Evolutionary conservation across 2,797 vertebrate species (phyloP).

Genomic region (Momotus momota): DNA sequence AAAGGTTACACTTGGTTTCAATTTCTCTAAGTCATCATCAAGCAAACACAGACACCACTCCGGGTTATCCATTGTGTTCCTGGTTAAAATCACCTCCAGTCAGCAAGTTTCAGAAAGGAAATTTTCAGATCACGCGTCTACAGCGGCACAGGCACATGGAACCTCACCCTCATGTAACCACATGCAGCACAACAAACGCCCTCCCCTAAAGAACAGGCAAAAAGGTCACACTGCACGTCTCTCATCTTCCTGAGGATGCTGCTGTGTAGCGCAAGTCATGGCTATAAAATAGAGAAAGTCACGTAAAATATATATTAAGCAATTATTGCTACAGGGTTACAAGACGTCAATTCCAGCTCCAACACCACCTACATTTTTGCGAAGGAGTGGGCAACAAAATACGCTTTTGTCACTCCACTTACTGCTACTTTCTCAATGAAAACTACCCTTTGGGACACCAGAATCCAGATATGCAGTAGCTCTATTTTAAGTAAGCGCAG

Average conservation of each 20-base stretch:
- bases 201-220: not conserved
- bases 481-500: not conserved
- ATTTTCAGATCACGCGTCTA: not conserved
- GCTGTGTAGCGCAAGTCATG: not conserved
- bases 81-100: not conserved
- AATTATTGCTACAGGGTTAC: not conserved
- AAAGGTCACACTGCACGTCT: not conserved
- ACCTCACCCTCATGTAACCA: not conserved
- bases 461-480: not conserved
- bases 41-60: not conserved
- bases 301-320: no score
- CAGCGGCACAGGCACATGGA: fast-evolving
- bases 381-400: not conserved
- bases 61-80: not conserved
- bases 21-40: not conserved
- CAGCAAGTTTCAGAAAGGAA: not conserved
- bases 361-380: not conserved
- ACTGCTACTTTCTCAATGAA: not conserved
- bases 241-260: not conserved
- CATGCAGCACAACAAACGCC: not conserved
- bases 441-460: not conserved
- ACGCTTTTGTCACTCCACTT: not conserved
- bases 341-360: not conserved
- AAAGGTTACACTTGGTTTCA: slow-evolving; percentile 17
- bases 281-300: not conserved